Percentiles rank a stretch among this genome's conserved stretches.
Evolutionary conservation across 2,797 vertebrate genomes (phyloP).

Genomic region (Falco peregrinus): DNA sequence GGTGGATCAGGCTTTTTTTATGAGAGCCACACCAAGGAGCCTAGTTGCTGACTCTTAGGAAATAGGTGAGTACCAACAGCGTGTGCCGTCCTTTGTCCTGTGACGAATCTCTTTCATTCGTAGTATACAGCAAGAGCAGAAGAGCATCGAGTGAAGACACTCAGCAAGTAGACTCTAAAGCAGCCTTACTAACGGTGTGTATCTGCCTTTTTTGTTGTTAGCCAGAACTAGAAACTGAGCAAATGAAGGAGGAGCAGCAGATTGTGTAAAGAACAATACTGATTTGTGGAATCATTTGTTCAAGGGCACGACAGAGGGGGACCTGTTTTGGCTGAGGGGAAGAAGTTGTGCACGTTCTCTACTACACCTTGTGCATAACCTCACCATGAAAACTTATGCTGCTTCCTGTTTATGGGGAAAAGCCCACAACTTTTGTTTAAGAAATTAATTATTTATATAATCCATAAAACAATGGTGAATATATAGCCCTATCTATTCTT

Average conservation of each 20-base stretch:
- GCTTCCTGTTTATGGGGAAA: neutral
- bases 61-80: neutral
- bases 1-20: neutral
- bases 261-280: neutral
- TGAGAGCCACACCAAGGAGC: neutral
- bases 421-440: neutral
- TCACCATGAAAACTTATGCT: neutral
- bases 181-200: slow-evolving; percentile 85
- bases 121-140: slow-evolving; percentile 81
- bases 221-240: neutral
- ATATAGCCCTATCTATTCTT: neutral
- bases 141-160: slow-evolving; percentile 84
- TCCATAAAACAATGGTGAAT: neutral
- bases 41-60: neutral
- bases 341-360: neutral
- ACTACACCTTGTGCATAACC: neutral
- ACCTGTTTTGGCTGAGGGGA: neutral
- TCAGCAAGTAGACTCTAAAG: slow-evolving; percentile 84
- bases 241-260: neutral
- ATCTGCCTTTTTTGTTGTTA: neutral
- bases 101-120: neutral
- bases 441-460: neutral
- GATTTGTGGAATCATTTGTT: neutral
- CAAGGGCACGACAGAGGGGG: neutral
- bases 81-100: neutral